Base-by-base conservation (phyloP, 2,113 vertebrate genomes). In the Zosterops borbonicus region DNA sequence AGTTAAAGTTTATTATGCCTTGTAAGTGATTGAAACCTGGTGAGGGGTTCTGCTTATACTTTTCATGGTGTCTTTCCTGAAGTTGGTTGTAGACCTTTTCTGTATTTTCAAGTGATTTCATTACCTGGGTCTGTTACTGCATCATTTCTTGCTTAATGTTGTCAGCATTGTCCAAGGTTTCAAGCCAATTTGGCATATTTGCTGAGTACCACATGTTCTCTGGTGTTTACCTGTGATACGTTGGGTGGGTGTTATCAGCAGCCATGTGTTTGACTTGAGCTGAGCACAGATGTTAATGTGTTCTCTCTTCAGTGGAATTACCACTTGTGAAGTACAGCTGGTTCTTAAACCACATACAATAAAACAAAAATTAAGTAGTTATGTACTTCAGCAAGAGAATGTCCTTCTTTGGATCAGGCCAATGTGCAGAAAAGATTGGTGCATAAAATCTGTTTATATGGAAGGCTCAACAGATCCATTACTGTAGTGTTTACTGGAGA, bases 371-470 rank as follows among this genome's bases (percentile, higher is more conserved):
- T 9, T 14, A 69, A 41, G 46, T 65, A 46, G 9, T 53, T 86
- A 49, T 0, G 1, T 52, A 21, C 4, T 67, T 77, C 12, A 29
- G 7, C 1, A 8, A 22, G 33, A 53, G 22, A 37, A 71, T 11
- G n/a, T 53, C 6, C 5, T 83, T 9, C 42, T 78, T 87, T 24
- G 41, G 41, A 64, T 14, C 33, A 68, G n/a, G 2, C 10, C 39
- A 41, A 1, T 44, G 22, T 62, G 22, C 33, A 71, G 44, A 50
- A 74, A 12, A 46, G 25, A 74, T 29, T 83, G 41, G 18, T 1
- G 1, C 14, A n/a, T 68, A 37, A 83, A 68, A 75, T 52, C 16
- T 58, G 14, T 89, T 89, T 23, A 11, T 50, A 5, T 67, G 60
- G 29, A 83, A 69, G 13, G 49, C 14, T 67, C 65, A 28, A 3